These are phyloP conservation scores for Irena cyanogastra DNA, from an alignment of 2,113 vertebrate genomes.

Conservation along the genomic window DNA sequence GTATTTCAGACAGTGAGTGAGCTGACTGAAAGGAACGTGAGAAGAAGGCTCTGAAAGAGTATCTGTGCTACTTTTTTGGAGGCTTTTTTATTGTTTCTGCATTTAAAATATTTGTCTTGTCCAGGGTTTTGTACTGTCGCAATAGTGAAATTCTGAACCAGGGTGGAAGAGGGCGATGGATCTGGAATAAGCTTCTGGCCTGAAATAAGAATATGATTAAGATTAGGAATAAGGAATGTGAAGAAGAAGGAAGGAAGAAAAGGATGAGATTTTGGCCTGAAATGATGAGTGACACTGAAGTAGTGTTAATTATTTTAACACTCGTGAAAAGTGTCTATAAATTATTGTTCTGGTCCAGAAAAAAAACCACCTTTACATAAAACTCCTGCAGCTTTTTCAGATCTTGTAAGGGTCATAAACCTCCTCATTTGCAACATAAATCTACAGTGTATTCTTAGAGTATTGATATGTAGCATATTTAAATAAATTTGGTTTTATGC, in stretches of 20 bases:
- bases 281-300: not conserved
- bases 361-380: not conserved
- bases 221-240: not conserved
- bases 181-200: not conserved
- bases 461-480: not conserved
- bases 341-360: not conserved
- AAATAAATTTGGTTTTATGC: not conserved
- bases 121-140: not conserved
- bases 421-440: not conserved
- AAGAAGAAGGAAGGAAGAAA: not conserved
- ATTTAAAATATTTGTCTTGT: not conserved
- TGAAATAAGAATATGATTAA: not conserved
- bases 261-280: not conserved
- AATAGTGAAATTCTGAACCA: not conserved
- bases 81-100: not conserved
- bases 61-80: not conserved
- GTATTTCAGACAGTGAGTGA: not conserved
- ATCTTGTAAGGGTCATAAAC: not conserved
- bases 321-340: not conserved
- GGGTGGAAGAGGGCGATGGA: not conserved
- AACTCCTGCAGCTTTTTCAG: not conserved
- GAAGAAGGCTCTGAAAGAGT: not conserved
- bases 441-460: not conserved
- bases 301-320: not conserved
- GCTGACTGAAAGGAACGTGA: not conserved